Base-by-base conservation (phyloP, 2,797 vertebrate species). In the Uromys caudimaculatus region DNA sequence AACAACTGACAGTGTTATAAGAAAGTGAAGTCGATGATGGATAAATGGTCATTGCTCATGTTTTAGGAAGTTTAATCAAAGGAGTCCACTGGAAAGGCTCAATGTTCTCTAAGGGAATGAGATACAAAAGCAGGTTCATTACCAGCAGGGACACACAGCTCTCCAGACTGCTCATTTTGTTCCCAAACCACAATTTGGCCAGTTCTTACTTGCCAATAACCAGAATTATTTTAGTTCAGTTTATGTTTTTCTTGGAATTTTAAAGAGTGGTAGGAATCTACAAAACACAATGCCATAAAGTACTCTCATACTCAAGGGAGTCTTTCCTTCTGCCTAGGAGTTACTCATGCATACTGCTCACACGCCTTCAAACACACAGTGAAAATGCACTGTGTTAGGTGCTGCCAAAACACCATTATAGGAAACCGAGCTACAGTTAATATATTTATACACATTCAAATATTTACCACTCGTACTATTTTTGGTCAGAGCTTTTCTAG, bases 191-290 rank as follows among this genome's bases (percentile, higher is more conserved):
- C 3, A 90, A 50, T 38, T n/a, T 78, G 62, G 32, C 67, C 93
- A 92, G 75, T 90, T 76, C 60, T 88, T 89, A 50, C 21, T 95
- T 92, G 41, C 58, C 44, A 86, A 93, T 35, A 23, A 84, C 50
- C 14, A 95, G 94, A 95, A 92, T 89, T 76, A 90, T 50, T 71
- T 96, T 64, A 71, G 29, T 54, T 2, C 23, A 89, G n/a, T 76
- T 78, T 87, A 60, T 67, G 90, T 86, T 95, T 85, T 35, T 21
- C 75, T 76, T 93, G 56, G 62, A 89, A 96, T 84, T 89, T 96
- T 84, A 95, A 91, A 92, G 38, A 58, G 58, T 0, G 0, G 41
- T 94, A 2, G 93, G 50, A 64, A 79, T 73, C 83, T 91, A 78
- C 54, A 84, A 67, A 62, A 89, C 38, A 73, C 19, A 94, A 64